phyloP scores from a whole-genome alignment of 1,140 invertebrate genomes.

The Arctopsyche grandis region DNA sequence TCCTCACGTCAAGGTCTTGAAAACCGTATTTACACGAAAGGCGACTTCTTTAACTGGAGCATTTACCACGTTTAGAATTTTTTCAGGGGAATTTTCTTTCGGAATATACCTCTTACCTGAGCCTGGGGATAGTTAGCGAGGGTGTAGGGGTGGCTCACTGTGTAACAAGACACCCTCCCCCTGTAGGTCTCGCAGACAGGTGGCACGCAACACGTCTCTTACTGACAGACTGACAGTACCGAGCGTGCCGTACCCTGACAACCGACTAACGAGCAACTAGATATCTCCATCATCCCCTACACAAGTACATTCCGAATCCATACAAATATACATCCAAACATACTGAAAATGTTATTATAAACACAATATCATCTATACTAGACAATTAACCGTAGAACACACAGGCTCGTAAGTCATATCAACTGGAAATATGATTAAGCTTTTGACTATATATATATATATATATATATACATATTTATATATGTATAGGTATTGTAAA shows the following conservation, averaged over 20 bases:
- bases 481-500: background rate
- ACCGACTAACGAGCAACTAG: conserved; percentile 23
- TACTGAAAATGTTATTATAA: background rate
- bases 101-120: too few species aligned
- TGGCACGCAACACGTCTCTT: conserved; percentile 21
- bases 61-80: too few species aligned
- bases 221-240: conserved; percentile 28
- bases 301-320: background rate
- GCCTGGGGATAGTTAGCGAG: background rate
- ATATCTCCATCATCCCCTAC: conserved; percentile 11
- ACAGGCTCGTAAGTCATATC: too few species aligned
- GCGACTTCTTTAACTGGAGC: too few species aligned
- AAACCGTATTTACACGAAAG: too few species aligned
- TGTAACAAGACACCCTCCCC: background rate
- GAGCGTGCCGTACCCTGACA: conserved; percentile 12
- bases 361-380: too few species aligned
- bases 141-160: background rate
- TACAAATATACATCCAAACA: background rate
- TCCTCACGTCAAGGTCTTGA: too few species aligned
- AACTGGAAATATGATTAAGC: too few species aligned
- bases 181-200: background rate
- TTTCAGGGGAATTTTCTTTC: too few species aligned
- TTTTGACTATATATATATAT: background rate
- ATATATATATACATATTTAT: background rate
- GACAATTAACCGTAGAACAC: too few species aligned